Evolutionary conservation across 2,113 vertebrate species (phyloP), one percentile per base, ranked within the genome.

Genomic region (Cnemophilus loriae): DNA sequence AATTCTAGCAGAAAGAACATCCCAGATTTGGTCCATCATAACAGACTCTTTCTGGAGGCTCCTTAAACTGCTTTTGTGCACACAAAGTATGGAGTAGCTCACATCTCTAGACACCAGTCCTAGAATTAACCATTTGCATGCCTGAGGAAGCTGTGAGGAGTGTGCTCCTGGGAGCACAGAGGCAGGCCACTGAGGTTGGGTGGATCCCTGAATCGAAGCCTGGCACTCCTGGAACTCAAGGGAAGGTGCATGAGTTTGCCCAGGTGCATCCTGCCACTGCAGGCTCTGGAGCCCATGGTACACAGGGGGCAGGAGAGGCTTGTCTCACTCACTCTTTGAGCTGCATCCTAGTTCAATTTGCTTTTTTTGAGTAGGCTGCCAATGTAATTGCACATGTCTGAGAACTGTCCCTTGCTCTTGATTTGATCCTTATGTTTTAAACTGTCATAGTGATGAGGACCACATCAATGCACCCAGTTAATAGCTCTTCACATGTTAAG

Each of bases 101-200:
- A 1, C 23, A 32, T 32, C 33, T 70, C 44, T 44, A 41, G 85
- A 42, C 33, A 32, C 3, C 35, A 39, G n/a, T 35, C n/a, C 82
- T 33, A 22, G 26, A 18, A 77, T 18, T 27, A 74, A 59, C 23
- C 1, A 2, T 20, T 26, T 2, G 3, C 2, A 4, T 42, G 44
- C 55, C 35, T 57, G 39, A 11, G 47, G 57, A 33, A 32, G 49
- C 13, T 5, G 23, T 28, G 44, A 71, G 32, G 9, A 71, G 10
- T 2, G 20, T 60, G 16, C 46, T 82, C 18, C 27, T 26, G 39
- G 55, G 26, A 85, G 47, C 17, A 27, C 27, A n/a, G 53, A 32
- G 42, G 32, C 63, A 73, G 50, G 49, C 10, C 47, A 55, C 0
- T 0, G 24, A 3, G 1, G 22, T n/a, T 27, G 16, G 41, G 44